These are phyloP conservation scores for Poeciliopsis presidionis DNA, from an alignment of 2,797 vertebrate genomes.

Conservation along the genomic window DNA sequence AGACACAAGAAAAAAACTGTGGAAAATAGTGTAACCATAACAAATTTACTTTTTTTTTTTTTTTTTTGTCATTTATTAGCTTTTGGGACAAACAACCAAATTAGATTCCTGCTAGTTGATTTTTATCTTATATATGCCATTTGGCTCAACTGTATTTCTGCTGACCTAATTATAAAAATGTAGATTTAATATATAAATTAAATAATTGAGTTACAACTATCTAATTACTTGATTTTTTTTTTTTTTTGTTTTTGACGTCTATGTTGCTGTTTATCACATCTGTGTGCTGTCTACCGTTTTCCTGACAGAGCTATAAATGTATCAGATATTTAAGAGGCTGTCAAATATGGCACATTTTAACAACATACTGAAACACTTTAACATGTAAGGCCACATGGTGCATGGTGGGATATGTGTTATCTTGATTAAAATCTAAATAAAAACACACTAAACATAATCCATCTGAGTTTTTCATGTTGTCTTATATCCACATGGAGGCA, in stretches of 20 bases:
- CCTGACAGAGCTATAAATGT: slow-evolving; percentile 17
- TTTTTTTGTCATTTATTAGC: slow-evolving; percentile 5
- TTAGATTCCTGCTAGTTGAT: slow-evolving; percentile 12
- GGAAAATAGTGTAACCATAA: slow-evolving; percentile 5
- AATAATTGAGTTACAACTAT: slow-evolving; percentile 20
- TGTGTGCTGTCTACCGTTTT: slow-evolving; percentile 16
- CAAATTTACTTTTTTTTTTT: slow-evolving; percentile 1
- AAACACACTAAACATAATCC: slow-evolving; percentile 46
- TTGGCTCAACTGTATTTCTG: slow-evolving; percentile 4
- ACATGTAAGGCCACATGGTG: slow-evolving; percentile 46
- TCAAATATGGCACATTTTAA: slow-evolving; percentile 35
- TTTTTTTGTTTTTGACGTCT: slow-evolving; percentile 20
- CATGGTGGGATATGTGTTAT: slow-evolving; percentile 38
- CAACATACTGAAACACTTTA: slow-evolving; percentile 45
- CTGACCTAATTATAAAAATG: slow-evolving; percentile 37
- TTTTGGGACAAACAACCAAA: slow-evolving; percentile 13
- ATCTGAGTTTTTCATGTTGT: slow-evolving; percentile 15
- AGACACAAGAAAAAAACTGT: slow-evolving; percentile 82
- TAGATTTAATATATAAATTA: slow-evolving; percentile 61
- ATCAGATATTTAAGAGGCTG: slow-evolving; percentile 11
- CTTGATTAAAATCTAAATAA: slow-evolving; percentile 70
- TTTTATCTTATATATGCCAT: slow-evolving; percentile 19
- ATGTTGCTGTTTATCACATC: slow-evolving; percentile 15
- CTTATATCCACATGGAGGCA: slow-evolving; percentile 71
- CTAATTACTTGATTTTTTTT: slow-evolving; percentile 23